Evolutionary conservation across 2,888 invertebrate genomes (phyloP).

Genomic region (Platycheirus albimanus): DNA sequence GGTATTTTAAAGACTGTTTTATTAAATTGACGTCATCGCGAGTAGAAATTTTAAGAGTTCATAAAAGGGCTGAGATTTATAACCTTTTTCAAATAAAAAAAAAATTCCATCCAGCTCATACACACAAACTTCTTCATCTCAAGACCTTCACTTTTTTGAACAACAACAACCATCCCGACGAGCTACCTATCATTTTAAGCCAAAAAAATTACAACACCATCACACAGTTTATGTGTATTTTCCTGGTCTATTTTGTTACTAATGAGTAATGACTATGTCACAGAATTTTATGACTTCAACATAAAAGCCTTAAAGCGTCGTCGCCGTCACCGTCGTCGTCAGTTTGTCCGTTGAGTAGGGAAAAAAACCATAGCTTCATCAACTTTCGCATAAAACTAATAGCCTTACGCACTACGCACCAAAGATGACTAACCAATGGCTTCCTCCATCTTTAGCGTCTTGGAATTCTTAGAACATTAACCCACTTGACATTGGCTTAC

Average conservation of each 20-base stretch:
- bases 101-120: not conserved
- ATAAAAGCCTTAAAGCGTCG: conserved; percentile 7
- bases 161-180: not conserved
- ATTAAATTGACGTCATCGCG: not conserved
- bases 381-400: conserved; percentile 41
- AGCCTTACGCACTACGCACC: conserved; percentile 23
- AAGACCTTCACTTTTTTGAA: not conserved
- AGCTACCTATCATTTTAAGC: not conserved
- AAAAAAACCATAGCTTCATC: conserved; percentile 23
- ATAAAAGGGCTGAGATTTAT: conserved; percentile 14
- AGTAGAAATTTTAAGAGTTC: conserved; percentile 13
- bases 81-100: conserved; percentile 7
- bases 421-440: conserved; percentile 24
- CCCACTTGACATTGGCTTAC: conserved; percentile 14
- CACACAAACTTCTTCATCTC: not conserved
- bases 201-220: not conserved
- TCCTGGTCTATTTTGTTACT: conserved; percentile 4
- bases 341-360: not conserved
- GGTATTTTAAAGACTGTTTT: not conserved
- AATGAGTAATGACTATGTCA: conserved; percentile 36
- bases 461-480: conserved; percentile 28
- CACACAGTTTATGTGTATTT: conserved; percentile 1
- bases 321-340: too few relatives aligned
- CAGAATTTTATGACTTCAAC: conserved; percentile 19
- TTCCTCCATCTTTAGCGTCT: not conserved